Evolutionary conservation across 2,888 invertebrate genomes (phyloP), one percentile per base, ranked within the genome.

Genomic region (Tetropium fuscum): DNA sequence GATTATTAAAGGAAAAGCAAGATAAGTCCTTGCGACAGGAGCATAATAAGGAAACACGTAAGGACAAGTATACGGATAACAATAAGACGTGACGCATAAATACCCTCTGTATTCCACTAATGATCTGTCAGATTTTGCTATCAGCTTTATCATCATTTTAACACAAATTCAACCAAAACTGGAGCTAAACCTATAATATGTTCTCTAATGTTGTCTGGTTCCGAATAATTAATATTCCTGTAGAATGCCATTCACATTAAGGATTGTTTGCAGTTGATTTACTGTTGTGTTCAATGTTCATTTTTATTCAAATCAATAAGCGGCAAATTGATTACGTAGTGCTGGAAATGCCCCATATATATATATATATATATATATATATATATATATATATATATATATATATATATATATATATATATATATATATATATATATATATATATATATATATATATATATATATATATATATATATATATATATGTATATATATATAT

Each of bases 1-100:
- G 44, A 36, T 38, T 55, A 55, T 55, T 34, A 40, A 38, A 38
- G 55, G 55, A 45, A 56, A 41, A 15, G 56, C 18, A 19, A 40
- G 30, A 22, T 43, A 49, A 57, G 41, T 43, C 22, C 34, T 10
- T 25, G 18, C 55, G 43, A 57, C 48, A 57, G 54, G 15, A 47
- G 18, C 32, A 49, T 40, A 57, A 49, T 41, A 34, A 48, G 49
- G 48, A 49, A 49, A 25, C n/a, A n/a, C n/a, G 43, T 13, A 32
- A 44, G 36, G 49, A 49, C 57, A 41, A 57, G 44, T 57, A 44
- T 57, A 43, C 20, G 34, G 49, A 18, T 41, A 49, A 34, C 49
- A 43, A 34, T 49, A 43, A 43, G 40, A 57, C 22, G 49, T 57
- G 49, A 51, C 57, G 44, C 43, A 44, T 49, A 57, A 49, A 49